These are phyloP conservation scores for Salvator merianae DNA, from an alignment of 2,113 vertebrate species.

Conservation along the genomic window DNA sequence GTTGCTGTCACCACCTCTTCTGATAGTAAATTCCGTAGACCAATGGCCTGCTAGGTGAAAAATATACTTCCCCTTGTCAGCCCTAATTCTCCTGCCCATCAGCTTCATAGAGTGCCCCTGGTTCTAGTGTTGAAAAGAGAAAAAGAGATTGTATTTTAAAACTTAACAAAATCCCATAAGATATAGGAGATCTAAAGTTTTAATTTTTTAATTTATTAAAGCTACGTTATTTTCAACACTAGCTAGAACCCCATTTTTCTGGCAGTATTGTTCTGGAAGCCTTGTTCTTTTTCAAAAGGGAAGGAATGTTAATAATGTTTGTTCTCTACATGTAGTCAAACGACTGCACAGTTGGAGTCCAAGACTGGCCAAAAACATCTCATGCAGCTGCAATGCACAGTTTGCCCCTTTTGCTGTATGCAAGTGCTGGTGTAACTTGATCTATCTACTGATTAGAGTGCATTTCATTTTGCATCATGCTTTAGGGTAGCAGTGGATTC, in stretches of 20 bases:
- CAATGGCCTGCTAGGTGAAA: not conserved
- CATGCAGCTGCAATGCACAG: not conserved
- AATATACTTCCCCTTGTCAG: not conserved
- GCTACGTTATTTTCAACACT: too few relatives aligned
- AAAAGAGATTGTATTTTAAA: too few relatives aligned
- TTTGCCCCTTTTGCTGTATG: too few relatives aligned
- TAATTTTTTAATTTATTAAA: not conserved
- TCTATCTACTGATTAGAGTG: too few relatives aligned
- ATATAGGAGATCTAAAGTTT: not conserved
- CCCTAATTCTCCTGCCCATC: too few relatives aligned
- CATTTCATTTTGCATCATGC: not conserved
- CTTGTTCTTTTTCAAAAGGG: not conserved
- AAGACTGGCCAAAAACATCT: not conserved
- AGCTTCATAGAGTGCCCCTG: too few relatives aligned
- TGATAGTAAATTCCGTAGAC: too few relatives aligned
- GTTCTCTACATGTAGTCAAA: not conserved
- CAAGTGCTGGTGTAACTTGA: too few relatives aligned
- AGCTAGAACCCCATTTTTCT: not conserved
- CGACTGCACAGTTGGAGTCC: not conserved
- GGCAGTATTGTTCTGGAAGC: too few relatives aligned
- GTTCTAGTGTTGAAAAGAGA: too few relatives aligned
- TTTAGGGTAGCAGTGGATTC: not conserved
- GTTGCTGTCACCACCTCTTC: too few relatives aligned
- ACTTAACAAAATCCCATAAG: not conserved
- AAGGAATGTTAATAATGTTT: conserved; percentile 18